Evolutionary conservation across 2,113 vertebrate species (phyloP).

Genomic region (Pituophis catenifer): DNA sequence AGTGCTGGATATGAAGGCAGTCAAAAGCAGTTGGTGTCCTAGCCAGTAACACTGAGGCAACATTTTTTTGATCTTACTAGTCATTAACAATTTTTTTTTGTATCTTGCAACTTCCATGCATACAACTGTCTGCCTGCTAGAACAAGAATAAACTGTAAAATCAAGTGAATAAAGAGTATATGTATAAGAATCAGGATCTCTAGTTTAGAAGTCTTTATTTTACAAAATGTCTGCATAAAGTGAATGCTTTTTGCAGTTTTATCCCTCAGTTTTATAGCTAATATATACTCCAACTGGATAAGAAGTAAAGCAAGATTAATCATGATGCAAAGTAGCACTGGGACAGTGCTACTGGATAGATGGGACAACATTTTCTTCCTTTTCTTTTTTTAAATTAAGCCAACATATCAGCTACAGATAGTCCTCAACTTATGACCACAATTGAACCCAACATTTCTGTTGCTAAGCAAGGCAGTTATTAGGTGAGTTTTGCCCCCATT

Average conservation of each 20-base stretch:
- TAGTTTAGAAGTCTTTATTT: neutral
- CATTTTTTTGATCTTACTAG: slow-evolving; percentile 28
- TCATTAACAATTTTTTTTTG: slow-evolving; percentile 26
- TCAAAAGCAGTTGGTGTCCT: slow-evolving; percentile 31
- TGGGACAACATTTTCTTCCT: neutral
- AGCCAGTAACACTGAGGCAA: slow-evolving; percentile 28
- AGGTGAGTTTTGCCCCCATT: neutral
- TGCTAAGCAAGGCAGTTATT: neutral
- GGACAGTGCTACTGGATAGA: neutral
- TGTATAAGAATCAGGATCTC: neutral
- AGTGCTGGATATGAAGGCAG: slow-evolving; percentile 31
- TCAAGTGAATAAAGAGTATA: neutral
- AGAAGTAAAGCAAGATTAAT: neutral
- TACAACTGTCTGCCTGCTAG: slow-evolving; percentile 32
- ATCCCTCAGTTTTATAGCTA: neutral
- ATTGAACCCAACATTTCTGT: neutral
- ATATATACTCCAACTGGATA: neutral
- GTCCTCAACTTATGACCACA: neutral
- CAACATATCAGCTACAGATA: neutral
- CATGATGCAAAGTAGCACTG: neutral
- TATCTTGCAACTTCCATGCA: slow-evolving; percentile 46
- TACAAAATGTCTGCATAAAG: neutral
- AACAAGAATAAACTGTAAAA: neutral
- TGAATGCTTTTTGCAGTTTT: neutral
- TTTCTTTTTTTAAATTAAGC: neutral